Base-by-base conservation (phyloP, 2,113 vertebrate species). In the Chloropsis cyanopogon region DNA sequence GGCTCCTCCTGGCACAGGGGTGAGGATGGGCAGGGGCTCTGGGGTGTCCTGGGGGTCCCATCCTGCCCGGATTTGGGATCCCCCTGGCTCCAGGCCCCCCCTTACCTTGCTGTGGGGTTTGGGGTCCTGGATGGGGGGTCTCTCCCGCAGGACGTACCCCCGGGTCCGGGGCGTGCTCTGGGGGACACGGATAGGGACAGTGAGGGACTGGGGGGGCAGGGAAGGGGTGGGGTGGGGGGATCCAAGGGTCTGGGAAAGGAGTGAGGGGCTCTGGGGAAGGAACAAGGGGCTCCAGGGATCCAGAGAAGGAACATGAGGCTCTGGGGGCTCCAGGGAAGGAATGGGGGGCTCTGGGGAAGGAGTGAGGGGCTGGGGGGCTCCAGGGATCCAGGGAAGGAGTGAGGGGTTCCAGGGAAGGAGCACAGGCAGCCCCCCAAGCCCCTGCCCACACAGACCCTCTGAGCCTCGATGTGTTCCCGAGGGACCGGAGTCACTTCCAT, bases 371-470 rank as follows among this genome's bases (percentile, higher is more conserved):
- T 25, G 7, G 18, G 11, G 10, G 37, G 37, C 29, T 61, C 28
- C 10, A 7, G 61, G 25, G 42, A 2, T 39, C 16, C 16, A 11
- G 22, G 29, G 28, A n/a, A 41, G 44, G 56, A 22, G 5, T 3
- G 8, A 17, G 44, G 42, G n/a, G 33, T 0, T 12, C 16, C 25
- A 19, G 26, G 26, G 37, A 64, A 44, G 52, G 33, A 39, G 24
- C 3, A 1, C 7, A 9, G 7, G 31, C 5, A 11, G 39, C 25
- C 46, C 70, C 54, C 59, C 50, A 13, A n/a, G 44, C 19, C 91
- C 39, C 37, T 26, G 49, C 60, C 75, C 68, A 2, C n/a, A 20
- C 95, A 56, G 70, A 99, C 98, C 98, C 98, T 97, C 53, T 98
- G 98, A 3, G 84, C 90, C 50, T 98, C 87, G 1, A 98, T 5